phyloP scores from a whole-genome alignment of 2,797 vertebrate genomes.

The Poecile montanus region DNA sequence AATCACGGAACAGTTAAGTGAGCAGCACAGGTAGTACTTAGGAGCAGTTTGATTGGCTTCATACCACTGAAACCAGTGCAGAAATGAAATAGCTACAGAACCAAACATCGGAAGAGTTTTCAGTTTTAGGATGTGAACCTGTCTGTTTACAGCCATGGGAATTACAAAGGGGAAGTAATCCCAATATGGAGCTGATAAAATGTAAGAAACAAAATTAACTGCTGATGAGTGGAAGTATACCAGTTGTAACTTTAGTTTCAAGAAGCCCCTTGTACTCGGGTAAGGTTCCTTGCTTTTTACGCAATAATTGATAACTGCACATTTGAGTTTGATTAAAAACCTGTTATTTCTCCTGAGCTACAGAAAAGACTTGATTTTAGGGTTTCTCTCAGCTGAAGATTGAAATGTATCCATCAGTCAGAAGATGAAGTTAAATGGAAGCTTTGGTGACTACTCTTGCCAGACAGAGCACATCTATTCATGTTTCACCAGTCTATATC shows the following conservation, averaged over 20 bases:
- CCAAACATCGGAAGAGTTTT: neutral
- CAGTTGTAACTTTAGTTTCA: neutral
- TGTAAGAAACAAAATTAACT: neutral
- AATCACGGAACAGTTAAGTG: neutral
- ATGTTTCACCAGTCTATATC: neutral
- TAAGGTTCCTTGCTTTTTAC: neutral
- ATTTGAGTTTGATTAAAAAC: neutral
- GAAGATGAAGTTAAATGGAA: neutral
- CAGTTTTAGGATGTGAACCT: neutral
- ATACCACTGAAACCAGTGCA: neutral
- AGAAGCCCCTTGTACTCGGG: neutral
- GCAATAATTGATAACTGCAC: neutral
- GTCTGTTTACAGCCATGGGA: neutral
- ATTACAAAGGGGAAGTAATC: neutral
- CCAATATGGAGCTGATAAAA: neutral
- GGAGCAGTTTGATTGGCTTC: neutral
- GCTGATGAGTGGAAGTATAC: neutral
- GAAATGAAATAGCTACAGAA: neutral
- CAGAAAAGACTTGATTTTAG: neutral
- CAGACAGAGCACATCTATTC: neutral
- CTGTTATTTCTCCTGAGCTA: neutral
- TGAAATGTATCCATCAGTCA: neutral
- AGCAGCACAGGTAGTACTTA: neutral
- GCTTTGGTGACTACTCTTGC: neutral
- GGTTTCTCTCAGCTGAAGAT: neutral